Base-by-base conservation (phyloP, 2,113 vertebrate species). In the Stigmatopora argus region DNA sequence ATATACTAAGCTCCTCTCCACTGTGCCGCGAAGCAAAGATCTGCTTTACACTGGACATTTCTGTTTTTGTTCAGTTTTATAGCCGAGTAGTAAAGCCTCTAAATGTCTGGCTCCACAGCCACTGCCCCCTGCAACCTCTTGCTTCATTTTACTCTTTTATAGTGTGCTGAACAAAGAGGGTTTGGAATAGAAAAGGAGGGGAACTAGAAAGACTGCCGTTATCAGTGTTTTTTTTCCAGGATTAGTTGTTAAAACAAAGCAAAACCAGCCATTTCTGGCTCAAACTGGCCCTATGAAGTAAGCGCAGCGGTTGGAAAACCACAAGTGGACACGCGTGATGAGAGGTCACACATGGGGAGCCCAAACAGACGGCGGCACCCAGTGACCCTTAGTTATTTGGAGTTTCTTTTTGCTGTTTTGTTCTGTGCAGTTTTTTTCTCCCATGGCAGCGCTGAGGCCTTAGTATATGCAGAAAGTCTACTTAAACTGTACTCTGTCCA, bases 51-150 rank as follows among this genome's bases (percentile, higher is more conserved):
- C 70, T 76, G 73, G 75, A 80, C 78, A 76, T 83, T 82, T 81
- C 69, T 80, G 73, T 77, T 76, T 83, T 86, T 84, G 82, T 85
- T 79, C 79, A 61, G 70, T 88, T 90, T 89, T 87, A 88, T 78
- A 88, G 79, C 79, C 55, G 38, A 79, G 83, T 82, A 78, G 73
- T 90, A 87, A 89, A 87, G 75, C 78, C 73, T 77, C 69, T 83
- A 80, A 76, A 67, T n/a, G 83, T 81, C 80, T 84, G 76, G 80
- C 74, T 85, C 73, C 53, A 31, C 67, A 72, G 72, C 70, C 67
- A 38, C 66, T 80, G 66, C 68, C 69, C 85, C 79, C 74, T 78
- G 44, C 70, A 83, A 82, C 78, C 70, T 82, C 75, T 75, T 78
- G 74, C 77, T 75, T 82, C 66, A 77, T 78, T 84, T 75, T 72